These are phyloP conservation scores for Himalopsyche tibetana DNA, from an alignment of 2,888 invertebrate species.

Conservation along the genomic window DNA sequence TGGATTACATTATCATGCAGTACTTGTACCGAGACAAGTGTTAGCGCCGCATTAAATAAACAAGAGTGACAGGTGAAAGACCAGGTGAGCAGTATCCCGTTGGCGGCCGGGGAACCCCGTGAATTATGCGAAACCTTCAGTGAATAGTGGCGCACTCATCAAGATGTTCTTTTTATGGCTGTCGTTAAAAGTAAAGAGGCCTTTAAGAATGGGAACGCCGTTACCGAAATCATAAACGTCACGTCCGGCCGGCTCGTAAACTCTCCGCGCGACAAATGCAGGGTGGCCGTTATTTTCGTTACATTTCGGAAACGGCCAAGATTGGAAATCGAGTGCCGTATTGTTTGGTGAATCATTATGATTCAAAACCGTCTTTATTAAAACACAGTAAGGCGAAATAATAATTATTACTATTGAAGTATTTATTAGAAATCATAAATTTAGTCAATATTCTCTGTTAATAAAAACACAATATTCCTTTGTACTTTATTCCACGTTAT, in stretches of 20 bases:
- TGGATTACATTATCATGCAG: conserved; percentile 17
- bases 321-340: too few relatives aligned
- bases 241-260: conserved; percentile 61
- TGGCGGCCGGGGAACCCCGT: conserved; percentile 22
- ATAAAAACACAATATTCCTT: too few relatives aligned
- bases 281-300: conserved; percentile 17
- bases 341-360: too few relatives aligned
- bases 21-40: conserved; percentile 30
- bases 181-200: conserved; percentile 65
- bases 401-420: too few relatives aligned
- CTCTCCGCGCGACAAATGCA: conserved; percentile 59
- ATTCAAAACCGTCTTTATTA: too few relatives aligned
- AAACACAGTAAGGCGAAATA: too few relatives aligned
- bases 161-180: conserved; percentile 63
- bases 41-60: conserved; percentile 34
- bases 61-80: conserved; percentile 30
- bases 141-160: conserved; percentile 59
- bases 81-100: conserved; percentile 16
- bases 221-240: conserved; percentile 66
- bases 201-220: conserved; percentile 64
- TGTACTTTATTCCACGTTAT: too few relatives aligned
- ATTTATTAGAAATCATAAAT: too few relatives aligned
- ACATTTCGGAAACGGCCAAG: conserved; percentile 5
- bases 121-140: conserved; percentile 37
- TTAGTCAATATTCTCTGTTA: too few relatives aligned